Evolutionary conservation across 2,888 invertebrate species (phyloP).

Genomic region (Pheosia gnoma): DNA sequence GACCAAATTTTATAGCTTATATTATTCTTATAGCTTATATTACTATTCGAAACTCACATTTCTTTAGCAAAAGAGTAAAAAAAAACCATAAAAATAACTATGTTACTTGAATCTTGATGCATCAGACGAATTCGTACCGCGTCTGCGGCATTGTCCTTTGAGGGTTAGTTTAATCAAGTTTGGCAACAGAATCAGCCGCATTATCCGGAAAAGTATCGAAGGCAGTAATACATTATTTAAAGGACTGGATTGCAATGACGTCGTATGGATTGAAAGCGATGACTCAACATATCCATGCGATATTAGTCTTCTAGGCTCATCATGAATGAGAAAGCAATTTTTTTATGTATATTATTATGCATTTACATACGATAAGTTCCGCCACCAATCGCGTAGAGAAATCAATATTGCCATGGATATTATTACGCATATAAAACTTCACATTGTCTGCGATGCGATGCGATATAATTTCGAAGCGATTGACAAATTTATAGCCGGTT

Average conservation of each 20-base stretch:
- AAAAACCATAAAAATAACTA: too few relatives aligned
- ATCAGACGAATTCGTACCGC: too few relatives aligned
- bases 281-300: constrained; percentile 75
- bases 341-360: constrained; percentile 37
- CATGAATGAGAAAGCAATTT: constrained; percentile 49
- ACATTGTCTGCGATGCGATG: constrained; percentile 70
- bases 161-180: too few relatives aligned
- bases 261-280: constrained; percentile 52
- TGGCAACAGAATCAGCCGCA: too few relatives aligned
- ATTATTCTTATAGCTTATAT: too few relatives aligned
- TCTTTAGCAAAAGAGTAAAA: too few relatives aligned
- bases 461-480: constrained; percentile 62
- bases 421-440: constrained; percentile 45
- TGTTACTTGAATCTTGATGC: too few relatives aligned
- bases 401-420: constrained; percentile 80
- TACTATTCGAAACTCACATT: too few relatives aligned
- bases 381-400: constrained; percentile 67
- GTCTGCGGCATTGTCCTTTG: too few relatives aligned
- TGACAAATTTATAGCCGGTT: constrained; percentile 56
- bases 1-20: too few relatives aligned
- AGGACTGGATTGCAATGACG: not conserved
- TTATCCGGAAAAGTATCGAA: too few relatives aligned
- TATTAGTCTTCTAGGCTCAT: constrained; percentile 71
- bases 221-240: too few relatives aligned
- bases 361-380: constrained; percentile 58